Evolutionary conservation across 1,140 invertebrate genomes (phyloP).

Genomic region (Trichonephila inaurata): DNA sequence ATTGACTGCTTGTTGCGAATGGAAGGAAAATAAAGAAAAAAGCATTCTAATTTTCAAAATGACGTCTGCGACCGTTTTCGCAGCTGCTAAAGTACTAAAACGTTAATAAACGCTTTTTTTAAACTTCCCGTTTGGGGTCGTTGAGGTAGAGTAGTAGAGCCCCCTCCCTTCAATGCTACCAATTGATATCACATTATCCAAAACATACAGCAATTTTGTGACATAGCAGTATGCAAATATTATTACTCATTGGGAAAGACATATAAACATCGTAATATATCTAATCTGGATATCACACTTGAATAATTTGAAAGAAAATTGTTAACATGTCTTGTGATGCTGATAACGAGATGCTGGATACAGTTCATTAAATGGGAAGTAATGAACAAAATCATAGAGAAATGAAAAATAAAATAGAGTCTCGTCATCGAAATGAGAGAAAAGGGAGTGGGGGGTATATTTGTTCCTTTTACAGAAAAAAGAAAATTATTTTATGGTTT

Average conservation of each 20-base stretch:
- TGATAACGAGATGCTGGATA: neutral
- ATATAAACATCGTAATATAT: conserved; percentile 37
- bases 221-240: conserved; percentile 68
- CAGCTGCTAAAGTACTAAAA: conserved; percentile 62
- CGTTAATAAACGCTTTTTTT: conserved; percentile 64
- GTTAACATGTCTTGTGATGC: conserved; percentile 41
- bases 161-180: neutral
- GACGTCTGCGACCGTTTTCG: conserved; percentile 53
- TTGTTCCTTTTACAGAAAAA: too few relatives aligned
- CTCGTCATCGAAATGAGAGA: too few relatives aligned
- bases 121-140: conserved; percentile 46
- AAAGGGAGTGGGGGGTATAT: too few relatives aligned
- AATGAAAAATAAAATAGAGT: too few relatives aligned
- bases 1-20: conserved; percentile 44
- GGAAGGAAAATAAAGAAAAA: conserved; percentile 14
- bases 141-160: neutral
- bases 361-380: neutral
- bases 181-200: conserved; percentile 10
- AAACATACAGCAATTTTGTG: conserved; percentile 50
- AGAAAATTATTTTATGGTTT: too few relatives aligned
- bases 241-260: neutral
- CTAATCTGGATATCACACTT: conserved; percentile 1
- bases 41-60: conserved; percentile 69
- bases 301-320: conserved; percentile 51
- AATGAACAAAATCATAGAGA: neutral